These are phyloP conservation scores for Stenodema calcarata DNA, from an alignment of 2,888 invertebrate genomes.

Conservation along the genomic window DNA sequence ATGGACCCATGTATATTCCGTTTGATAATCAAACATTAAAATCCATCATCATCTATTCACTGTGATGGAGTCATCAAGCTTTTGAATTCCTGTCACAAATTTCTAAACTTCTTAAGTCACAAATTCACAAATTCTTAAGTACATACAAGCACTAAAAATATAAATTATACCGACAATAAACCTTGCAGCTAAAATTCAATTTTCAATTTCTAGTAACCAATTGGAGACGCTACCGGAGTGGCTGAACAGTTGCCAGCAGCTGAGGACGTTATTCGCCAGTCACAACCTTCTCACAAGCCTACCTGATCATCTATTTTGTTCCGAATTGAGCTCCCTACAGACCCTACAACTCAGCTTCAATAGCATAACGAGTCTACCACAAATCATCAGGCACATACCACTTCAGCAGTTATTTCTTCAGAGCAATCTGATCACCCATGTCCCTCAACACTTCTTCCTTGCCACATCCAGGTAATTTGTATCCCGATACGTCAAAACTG, in stretches of 20 bases:
- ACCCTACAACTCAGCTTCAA: conserved; percentile 81
- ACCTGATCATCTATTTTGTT: conserved; percentile 76
- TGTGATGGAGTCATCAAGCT: too few species aligned
- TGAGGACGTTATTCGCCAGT: conserved; percentile 76
- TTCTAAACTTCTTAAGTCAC: too few species aligned
- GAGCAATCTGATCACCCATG: conserved; percentile 75
- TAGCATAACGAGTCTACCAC: conserved; percentile 75
- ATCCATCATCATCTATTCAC: too few species aligned
- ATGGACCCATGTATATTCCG: too few species aligned
- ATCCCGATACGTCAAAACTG: too few species aligned
- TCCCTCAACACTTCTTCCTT: conserved; percentile 80
- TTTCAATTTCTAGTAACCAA: conserved; percentile 74
- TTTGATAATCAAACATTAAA: too few species aligned
- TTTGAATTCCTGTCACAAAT: too few species aligned
- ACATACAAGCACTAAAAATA: too few species aligned
- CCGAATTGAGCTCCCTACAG: conserved; percentile 75
- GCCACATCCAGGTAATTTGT: conserved; percentile 61
- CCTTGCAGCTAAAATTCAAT: too few species aligned
- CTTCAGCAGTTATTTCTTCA: conserved; percentile 73
- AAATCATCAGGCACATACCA: conserved; percentile 71
- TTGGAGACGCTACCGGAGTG: conserved; percentile 77
- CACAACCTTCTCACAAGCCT: conserved; percentile 75
- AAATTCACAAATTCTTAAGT: too few species aligned
- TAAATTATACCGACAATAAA: too few species aligned
- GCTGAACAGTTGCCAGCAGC: conserved; percentile 75